Base-by-base conservation (phyloP, 2,888 invertebrate species). In the Leucophenga montana region DNA sequence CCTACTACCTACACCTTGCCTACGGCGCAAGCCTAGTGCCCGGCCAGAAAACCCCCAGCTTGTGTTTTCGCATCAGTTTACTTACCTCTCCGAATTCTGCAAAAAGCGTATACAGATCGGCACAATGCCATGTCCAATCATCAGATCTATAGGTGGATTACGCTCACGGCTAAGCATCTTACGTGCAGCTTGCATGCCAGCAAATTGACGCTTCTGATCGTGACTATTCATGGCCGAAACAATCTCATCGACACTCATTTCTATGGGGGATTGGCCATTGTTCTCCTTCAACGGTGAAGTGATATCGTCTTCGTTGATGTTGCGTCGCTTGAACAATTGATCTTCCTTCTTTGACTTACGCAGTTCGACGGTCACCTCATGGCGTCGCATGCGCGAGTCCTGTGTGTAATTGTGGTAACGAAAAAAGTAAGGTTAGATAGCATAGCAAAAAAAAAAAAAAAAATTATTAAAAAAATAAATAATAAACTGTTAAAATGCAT, bases 311-410 rank as follows among this genome's bases (percentile, higher is more conserved):
- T 91, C 91, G 57, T 91, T 90, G 77, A 98, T 91, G 78, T 98
- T 97, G 69, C 98, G 91, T 20, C 96, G 91, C 88, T 99, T 99
- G 68, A 95, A 92, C 50, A 99, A 90, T 86, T 97, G 97, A 80
- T 98, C 97, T 88, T 98, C 97, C 78, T 98, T 95, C 69, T 95
- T 95, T 18, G 95, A 94, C 90, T 98, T 98, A 16, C 99, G 92
- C 44, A 99, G 90, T 78, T 98, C 96, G 2, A 99, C 93, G 2
- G 95, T 95, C 61, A 95, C 93, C 88, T 98, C 97, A 71, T 93
- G 95, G 69, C 99, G 92, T 76, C 97, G 93, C 75, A 97, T 92
- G 64, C 98, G 93, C 87, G 97, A 93, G 44, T 88, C 87, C 88
- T 88, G 68, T 73, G 57, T n/a, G n/a, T n/a, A n/a, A n/a, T n/a